Evolutionary conservation across 2,888 invertebrate species (phyloP).

Genomic region (Oasisia sp.): DNA sequence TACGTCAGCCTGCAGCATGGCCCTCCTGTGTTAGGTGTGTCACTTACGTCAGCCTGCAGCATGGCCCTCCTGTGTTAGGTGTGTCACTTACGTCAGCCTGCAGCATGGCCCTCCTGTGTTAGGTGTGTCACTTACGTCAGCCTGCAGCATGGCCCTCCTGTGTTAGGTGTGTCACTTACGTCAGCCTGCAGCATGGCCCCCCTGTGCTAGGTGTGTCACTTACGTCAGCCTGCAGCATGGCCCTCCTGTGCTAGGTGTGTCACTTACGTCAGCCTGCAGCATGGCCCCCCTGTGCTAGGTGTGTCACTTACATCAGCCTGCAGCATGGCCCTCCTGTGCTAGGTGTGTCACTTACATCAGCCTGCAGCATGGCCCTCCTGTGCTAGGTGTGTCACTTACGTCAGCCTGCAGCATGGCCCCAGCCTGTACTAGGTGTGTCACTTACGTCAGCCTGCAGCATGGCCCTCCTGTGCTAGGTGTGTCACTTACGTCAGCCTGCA

Average conservation of each 20-base stretch:
- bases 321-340: slow-evolving; percentile 94
- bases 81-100: slow-evolving; percentile 39
- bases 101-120: slow-evolving; percentile 94
- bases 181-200: slow-evolving; percentile 79
- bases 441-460: slow-evolving; percentile 70
- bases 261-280: slow-evolving; percentile 60
- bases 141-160: slow-evolving; percentile 86
- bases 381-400: slow-evolving; percentile 71
- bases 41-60: slow-evolving; percentile 60
- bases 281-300: slow-evolving; percentile 92
- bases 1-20: slow-evolving; percentile 72
- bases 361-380: slow-evolving; percentile 86
- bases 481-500: slow-evolving; percentile 40
- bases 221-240: slow-evolving; percentile 72
- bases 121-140: slow-evolving; percentile 37
- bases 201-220: slow-evolving; percentile 77
- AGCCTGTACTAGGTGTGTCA: slow-evolving; percentile 74
- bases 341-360: slow-evolving; percentile 37
- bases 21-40: slow-evolving; percentile 84
- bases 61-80: slow-evolving; percentile 92
- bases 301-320: slow-evolving; percentile 39
- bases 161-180: slow-evolving; percentile 71
- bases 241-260: slow-evolving; percentile 84
- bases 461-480: slow-evolving; percentile 87
- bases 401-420: slow-evolving; percentile 79